Base-by-base conservation (phyloP, 2,888 invertebrate species). In the Microctonus hyperodae region DNA sequence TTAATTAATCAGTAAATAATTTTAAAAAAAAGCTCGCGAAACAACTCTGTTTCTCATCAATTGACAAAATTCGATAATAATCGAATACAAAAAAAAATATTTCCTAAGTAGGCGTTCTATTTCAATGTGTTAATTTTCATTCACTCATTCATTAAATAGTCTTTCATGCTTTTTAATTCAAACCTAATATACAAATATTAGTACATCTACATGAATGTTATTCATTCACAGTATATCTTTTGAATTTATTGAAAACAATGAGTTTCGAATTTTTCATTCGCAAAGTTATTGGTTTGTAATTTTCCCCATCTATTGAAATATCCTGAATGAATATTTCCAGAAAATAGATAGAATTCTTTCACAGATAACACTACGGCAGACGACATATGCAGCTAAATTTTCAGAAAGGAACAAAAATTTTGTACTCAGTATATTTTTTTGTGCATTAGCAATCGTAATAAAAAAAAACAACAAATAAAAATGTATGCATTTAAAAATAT, bases 1-100 rank as follows among this genome's bases (percentile, higher is more conserved):
- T n/a, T n/a, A n/a, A n/a, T n/a, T n/a, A n/a, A n/a, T n/a, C n/a
- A n/a, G n/a, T n/a, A n/a, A n/a, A n/a, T n/a, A n/a, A n/a, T n/a
- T n/a, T n/a, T n/a, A n/a, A n/a, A n/a, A n/a, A n/a, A 35, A 55
- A 61, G 66, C 61, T 59, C 59, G 51, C 65, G 66, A 60, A 51
- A 56, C 55, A 66, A 48, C 57, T 66, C 61, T 66, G 48, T 50
- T 66, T 62, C 50, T 61, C 55, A 35, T 57, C 61, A 62, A 66
- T 62, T 62, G 66, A 62, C 61, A 62, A 62, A 9, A 59, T 53
- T 57, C 66, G 56, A 48, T 61, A 23, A 48, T 59, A 50, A 33
- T 33, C 23, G 20, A 60, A 64, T 10, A 60, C 16, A 44, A 61
- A 28, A 44, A 55, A 31, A 56, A 48, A 23, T 31, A 11, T 23